phyloP scores from a whole-genome alignment of 2,113 vertebrate species.

The Sinocyclocheilus anshuiensis region DNA sequence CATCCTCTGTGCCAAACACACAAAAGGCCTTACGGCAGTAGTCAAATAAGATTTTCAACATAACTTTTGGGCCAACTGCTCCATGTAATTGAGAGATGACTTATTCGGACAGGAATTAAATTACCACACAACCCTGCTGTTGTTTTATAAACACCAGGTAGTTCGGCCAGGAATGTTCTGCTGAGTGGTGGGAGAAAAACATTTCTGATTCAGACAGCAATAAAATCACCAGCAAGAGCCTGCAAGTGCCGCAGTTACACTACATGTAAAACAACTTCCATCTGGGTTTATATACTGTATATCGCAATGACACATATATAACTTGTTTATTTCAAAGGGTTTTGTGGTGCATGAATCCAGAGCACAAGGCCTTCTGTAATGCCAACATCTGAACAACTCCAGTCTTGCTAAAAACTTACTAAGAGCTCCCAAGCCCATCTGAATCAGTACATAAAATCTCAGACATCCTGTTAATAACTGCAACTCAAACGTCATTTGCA shows the following conservation, averaged over 20 bases:
- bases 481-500: background rate
- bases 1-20: background rate
- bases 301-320: background rate
- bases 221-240: background rate
- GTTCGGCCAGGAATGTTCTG: background rate
- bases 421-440: background rate
- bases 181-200: background rate
- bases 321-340: background rate
- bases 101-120: conserved; percentile 6
- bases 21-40: background rate
- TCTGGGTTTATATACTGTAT: too few species aligned
- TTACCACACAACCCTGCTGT: conserved; percentile 7
- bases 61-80: background rate
- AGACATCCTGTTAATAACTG: background rate
- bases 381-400: background rate
- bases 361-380: background rate
- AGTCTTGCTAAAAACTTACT: background rate
- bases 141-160: background rate
- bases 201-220: background rate
- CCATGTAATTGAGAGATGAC: conserved; percentile 10
- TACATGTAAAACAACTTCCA: too few species aligned
- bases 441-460: background rate
- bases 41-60: conserved; percentile 8
- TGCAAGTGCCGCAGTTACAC: background rate
- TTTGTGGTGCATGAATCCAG: background rate